Evolutionary conservation across 92 coral and sea anemone species (phyloP), one percentile per base, ranked within the genome.

Genomic region (Bergia puertoricense): DNA sequence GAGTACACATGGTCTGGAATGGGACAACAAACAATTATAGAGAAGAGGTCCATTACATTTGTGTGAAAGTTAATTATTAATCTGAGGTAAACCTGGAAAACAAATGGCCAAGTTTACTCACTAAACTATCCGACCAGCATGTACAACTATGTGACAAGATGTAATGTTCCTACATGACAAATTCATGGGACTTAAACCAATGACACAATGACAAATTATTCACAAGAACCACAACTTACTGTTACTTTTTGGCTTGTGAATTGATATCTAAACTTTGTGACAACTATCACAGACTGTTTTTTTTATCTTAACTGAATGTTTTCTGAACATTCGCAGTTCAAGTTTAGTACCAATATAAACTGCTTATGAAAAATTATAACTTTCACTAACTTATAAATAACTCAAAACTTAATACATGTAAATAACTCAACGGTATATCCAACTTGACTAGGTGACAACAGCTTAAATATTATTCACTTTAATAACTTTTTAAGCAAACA

Each of bases 1-100:
- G 82, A 79, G 82, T 79, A 79, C 82, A 79, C 82, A 79, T 79
- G 82, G 82, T 79, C 82, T 50, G 82, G 48, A 79, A 79, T 79
- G 36, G 82, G 81, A 77, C 36, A 77, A 77, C 81, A 77, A 77
- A 30, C 81, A 77, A 77, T 79, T 44, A n/a, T 50, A 79, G 81
- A 77, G 51, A 79, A 48, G 66, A 77, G 81, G 81, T 77, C 81
- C 81, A 77, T 77, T 77, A 48, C 66, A 77, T 77, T 77, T 77
- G 81, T 77, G 81, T 77, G 81, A 77, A 77, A 79, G 66, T 79
- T n/a, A 79, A 79, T 79, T 50, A 79, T 79, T 79, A 79, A 50
- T 79, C 82, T 8, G 68, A 79, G 67, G 82, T 79, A 46, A 79
- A 79, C 82, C 82, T 79, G 62, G 59, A 79, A 79, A 79, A 79